Evolutionary conservation across 2,888 invertebrate species (phyloP).

Genomic region (Choristoneura rosaceana): DNA sequence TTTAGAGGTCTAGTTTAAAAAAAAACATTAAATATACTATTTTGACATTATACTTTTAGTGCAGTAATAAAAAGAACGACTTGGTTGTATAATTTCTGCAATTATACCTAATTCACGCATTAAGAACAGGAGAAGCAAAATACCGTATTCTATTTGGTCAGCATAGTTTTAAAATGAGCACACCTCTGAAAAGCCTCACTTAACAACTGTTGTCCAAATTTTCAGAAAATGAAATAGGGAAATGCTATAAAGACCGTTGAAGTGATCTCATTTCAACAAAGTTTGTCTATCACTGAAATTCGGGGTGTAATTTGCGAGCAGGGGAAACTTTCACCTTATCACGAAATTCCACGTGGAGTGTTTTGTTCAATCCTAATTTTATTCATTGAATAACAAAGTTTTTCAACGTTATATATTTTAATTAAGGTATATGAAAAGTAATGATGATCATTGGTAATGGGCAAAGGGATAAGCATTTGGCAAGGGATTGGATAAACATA

Average conservation of each 20-base stretch:
- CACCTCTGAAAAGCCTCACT: constrained; percentile 56
- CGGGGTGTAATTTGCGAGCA: constrained; percentile 80
- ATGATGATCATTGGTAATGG: background rate
- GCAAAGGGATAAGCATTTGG: background rate
- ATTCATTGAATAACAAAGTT: constrained; percentile 60
- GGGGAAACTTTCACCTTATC: constrained; percentile 81
- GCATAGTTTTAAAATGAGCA: constrained; percentile 34
- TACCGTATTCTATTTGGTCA: background rate
- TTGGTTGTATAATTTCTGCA: background rate
- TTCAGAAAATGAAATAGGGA: constrained; percentile 70
- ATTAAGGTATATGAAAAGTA: background rate
- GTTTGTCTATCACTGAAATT: constrained; percentile 82
- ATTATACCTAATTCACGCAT: too few species aligned
- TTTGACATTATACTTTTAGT: too few species aligned
- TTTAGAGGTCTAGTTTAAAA: too few species aligned
- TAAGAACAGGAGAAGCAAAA: background rate
- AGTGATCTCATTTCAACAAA: constrained; percentile 80
- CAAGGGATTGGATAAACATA: background rate
- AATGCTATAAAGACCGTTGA: constrained; percentile 70
- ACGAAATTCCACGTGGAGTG: constrained; percentile 82
- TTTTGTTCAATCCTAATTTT: constrained; percentile 77
- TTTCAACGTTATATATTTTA: constrained; percentile 45
- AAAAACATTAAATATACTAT: too few species aligned
- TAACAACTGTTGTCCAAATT: constrained; percentile 55
- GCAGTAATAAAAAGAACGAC: too few species aligned